Percentiles rank a stretch among this genome's conserved stretches.
phyloP scores from a whole-genome alignment of 2,113 vertebrate genomes.

The Mugil cephalus region DNA sequence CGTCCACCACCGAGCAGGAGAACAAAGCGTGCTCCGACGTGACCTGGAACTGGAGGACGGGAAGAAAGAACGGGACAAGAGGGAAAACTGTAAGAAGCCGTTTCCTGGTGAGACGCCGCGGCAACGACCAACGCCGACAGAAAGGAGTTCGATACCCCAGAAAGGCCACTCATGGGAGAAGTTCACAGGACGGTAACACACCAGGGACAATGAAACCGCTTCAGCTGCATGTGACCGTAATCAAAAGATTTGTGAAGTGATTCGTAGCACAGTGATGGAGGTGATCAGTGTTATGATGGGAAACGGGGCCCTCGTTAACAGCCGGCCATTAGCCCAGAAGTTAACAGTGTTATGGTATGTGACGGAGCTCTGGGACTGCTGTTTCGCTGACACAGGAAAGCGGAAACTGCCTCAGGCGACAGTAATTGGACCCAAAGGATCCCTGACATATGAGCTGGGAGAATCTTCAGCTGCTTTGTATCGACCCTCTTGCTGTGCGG shows the following conservation, averaged over 20 bases:
- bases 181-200: conserved; percentile 6
- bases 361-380: conserved; percentile 16
- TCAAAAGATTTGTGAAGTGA: neutral
- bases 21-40: conserved; percentile 96
- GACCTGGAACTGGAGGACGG: conserved; percentile 91
- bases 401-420: conserved; percentile 53
- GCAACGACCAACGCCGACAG: neutral
- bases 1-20: conserved; percentile 97
- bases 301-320: conserved; percentile 48
- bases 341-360: conserved; percentile 37
- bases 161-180: neutral
- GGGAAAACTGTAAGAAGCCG: conserved; percentile 15
- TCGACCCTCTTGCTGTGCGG: conserved; percentile 47
- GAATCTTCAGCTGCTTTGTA: conserved; percentile 69
- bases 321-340: conserved; percentile 44
- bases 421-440: conserved; percentile 74
- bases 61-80: conserved; percentile 11
- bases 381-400: conserved; percentile 67
- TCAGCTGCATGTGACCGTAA: conserved; percentile 3
- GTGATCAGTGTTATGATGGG: conserved; percentile 40
- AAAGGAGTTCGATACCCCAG: neutral
- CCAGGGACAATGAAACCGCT: neutral
- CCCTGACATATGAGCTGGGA: conserved; percentile 62
- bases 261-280: conserved; percentile 11
- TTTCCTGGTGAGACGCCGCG: conserved; percentile 13